Evolutionary conservation across 2,888 invertebrate species (phyloP), one percentile per base, ranked within the genome.

Genomic region (Sceliomorpha sp.): DNA sequence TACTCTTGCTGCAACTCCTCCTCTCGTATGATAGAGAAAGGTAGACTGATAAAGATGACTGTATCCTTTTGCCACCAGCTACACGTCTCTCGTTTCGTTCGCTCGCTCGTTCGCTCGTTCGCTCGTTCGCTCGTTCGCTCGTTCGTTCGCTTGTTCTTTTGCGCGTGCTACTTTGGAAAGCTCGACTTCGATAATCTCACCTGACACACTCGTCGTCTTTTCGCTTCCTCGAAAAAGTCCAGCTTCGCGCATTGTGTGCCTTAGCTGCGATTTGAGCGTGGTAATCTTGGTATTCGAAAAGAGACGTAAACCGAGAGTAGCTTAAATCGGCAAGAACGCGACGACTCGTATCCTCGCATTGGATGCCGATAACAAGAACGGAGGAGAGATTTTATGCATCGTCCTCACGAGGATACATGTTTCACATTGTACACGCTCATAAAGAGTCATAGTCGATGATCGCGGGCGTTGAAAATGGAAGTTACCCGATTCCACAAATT

Each of bases 391-490:
- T 42, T 24, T 42, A 26, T 26, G 9, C 42, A 8, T 27, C 51
- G 50, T 10, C 34, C 29, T 15, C 60, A 39, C 47, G 20, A 20
- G 2, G 40, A 56, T 47, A 17, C n/a, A 14, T n/a, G 34, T 39
- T 58, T 27, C 29, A 53, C 29, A 55, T 51, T 40, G 47, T 26
- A 42, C 40, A 32, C 17, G 29, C 40, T 71, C 71, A 68, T 77
- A 74, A 78, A 77, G 73, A 81, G 73, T 69, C 44, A 31, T 62
- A 80, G 73, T 64, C 72, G 77, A 81, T 79, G 72, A 70, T 71
- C 58, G 51, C 51, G 60, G 51, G 59, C 55, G 68, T 56, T 62
- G 68, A 50, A 72, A 74, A 74, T 72, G 71, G 62, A 67, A 36
- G 34, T 42, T 55, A 39, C 27, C 27, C 48, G 67, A 55, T 71